Conservation (phyloP, 2,113 vertebrate species). For the Lagopus leucura region DNA sequence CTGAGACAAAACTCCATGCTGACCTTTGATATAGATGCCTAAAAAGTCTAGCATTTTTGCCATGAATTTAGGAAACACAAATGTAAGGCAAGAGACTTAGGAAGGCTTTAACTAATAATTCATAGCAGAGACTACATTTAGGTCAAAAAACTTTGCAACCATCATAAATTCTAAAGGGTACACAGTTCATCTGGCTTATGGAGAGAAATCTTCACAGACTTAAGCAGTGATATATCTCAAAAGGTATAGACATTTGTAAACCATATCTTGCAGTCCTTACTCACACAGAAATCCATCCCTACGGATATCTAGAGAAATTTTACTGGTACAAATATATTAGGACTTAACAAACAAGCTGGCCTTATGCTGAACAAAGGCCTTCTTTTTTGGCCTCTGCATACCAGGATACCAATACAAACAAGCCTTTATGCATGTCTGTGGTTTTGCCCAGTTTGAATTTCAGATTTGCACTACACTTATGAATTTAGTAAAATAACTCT, state of each 20-base stretch:
- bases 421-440: background rate
- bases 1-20: background rate
- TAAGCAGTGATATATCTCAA: background rate
- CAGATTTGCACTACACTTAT: background rate
- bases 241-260: background rate
- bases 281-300: background rate
- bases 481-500: background rate
- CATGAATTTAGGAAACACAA: background rate
- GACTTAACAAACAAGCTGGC: background rate
- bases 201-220: background rate
- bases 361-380: background rate
- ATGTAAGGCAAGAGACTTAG: background rate
- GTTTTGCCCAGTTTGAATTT: background rate
- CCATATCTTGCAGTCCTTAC: background rate
- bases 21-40: constrained; percentile 15
- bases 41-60: background rate
- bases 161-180: constrained; percentile 12
- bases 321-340: background rate
- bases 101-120: constrained; percentile 8
- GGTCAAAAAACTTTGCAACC: constrained; percentile 4
- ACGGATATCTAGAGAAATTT: background rate
- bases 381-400: background rate
- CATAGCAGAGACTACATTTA: constrained; percentile 11
- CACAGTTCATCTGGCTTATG: background rate
- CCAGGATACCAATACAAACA: background rate